Conservation (phyloP, 2,888 invertebrate species). For the Hirtodrosophila duncani region DNA sequence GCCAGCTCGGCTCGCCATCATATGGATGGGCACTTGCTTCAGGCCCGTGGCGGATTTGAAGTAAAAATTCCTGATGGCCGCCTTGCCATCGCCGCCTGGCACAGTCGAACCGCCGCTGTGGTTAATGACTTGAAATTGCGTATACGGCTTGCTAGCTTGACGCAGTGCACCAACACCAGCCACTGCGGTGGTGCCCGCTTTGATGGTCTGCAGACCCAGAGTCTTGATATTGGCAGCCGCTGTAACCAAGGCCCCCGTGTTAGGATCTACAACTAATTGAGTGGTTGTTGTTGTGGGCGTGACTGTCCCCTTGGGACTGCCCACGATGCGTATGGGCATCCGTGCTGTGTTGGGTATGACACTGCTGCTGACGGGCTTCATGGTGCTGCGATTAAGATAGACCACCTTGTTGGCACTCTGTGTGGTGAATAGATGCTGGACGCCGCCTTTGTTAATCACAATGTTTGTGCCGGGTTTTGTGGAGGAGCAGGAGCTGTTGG, state of each 20-base stretch:
- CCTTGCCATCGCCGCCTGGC: conserved; percentile 39
- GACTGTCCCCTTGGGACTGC: conserved; percentile 10
- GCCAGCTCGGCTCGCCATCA: conserved; percentile 30
- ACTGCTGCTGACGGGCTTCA: conserved; percentile 71
- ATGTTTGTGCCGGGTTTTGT: conserved; percentile 52
- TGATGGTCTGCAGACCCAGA: conserved; percentile 49
- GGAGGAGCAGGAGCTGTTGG: conserved; percentile 12
- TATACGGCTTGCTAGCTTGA: conserved; percentile 39
- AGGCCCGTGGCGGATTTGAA: conserved; percentile 48
- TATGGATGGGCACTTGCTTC: conserved; percentile 48
- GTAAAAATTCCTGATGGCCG: conserved; percentile 37
- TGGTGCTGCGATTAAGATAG: conserved; percentile 76
- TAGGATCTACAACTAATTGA: conserved; percentile 38
- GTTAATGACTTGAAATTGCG: conserved; percentile 56
- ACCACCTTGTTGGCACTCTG: conserved; percentile 71
- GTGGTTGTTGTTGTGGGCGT: conserved; percentile 12
- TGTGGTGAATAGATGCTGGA: conserved; percentile 50
- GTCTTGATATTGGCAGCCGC: conserved; percentile 35
- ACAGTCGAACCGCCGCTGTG: conserved; percentile 1
- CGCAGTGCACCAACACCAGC: conserved; percentile 31
- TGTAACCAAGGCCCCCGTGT: conserved; percentile 18
- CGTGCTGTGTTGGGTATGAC: conserved; percentile 40
- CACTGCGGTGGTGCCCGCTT: conserved; percentile 25
- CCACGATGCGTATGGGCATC: conserved; percentile 48
- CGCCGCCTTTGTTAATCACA: conserved; percentile 67